Percentiles rank a stretch among this genome's conserved stretches.
phyloP scores from a whole-genome alignment of 2,113 vertebrate genomes.

The Callipepla squamata region DNA sequence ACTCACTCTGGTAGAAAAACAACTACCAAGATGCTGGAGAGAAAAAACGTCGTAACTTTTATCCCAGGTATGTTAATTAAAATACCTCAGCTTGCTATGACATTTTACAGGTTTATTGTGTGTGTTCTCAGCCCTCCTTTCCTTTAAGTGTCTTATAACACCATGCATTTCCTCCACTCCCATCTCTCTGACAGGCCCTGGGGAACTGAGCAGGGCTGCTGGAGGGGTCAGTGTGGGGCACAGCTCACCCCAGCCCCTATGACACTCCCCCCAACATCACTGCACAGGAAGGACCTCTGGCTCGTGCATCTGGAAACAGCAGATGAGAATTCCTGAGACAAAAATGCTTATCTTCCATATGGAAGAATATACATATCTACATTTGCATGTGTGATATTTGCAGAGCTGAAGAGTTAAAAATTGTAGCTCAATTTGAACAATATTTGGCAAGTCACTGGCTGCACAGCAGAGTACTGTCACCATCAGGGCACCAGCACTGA shows the following conservation, averaged over 20 bases:
- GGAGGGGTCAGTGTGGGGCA: no score
- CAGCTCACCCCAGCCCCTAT: neutral
- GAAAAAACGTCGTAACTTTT: neutral
- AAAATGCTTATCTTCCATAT: neutral
- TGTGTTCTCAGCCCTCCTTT: neutral
- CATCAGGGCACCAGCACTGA: neutral
- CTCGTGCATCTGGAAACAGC: neutral
- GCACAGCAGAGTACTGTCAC: neutral
- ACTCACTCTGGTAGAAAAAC: neutral
- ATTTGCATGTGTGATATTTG: neutral
- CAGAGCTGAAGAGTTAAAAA: neutral
- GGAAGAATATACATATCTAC: neutral
- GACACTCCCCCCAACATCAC: no score
- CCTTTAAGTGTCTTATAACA: neutral
- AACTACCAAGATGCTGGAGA: neutral
- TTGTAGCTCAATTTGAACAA: neutral
- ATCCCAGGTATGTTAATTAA: neutral
- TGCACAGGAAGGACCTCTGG: no score
- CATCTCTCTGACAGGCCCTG: neutral
- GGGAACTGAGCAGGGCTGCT: neutral
- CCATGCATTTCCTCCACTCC: neutral
- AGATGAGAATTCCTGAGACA: slow-evolving; percentile 23
- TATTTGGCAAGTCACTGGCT: neutral
- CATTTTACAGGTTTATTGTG: neutral
- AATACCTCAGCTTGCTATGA: neutral